Conservation (phyloP, 2,797 vertebrate species). For the Gymnopithys bicolor region DNA sequence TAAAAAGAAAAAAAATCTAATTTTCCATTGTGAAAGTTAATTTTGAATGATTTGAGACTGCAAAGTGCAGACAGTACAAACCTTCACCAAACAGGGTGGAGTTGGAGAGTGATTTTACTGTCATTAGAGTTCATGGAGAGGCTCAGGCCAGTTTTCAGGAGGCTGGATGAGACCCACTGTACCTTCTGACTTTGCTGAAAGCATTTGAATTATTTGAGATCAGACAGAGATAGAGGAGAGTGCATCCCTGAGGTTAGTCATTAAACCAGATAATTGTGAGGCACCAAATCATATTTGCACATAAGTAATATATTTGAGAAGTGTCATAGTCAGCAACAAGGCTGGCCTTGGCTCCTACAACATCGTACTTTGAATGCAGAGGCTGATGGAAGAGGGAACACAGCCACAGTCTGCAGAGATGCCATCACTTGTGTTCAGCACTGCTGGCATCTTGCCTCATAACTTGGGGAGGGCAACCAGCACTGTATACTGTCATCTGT, state of each 20-base stretch:
- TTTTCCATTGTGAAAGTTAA: background rate
- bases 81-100: background rate
- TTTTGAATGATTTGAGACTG: background rate
- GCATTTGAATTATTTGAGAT: background rate
- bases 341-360: background rate
- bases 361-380: background rate
- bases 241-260: rapidly evolving
- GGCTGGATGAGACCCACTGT: background rate
- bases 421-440: background rate
- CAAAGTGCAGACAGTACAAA: background rate
- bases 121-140: background rate
- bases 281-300: background rate
- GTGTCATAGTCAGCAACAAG: background rate
- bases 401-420: background rate
- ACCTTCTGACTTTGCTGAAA: background rate
- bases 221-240: background rate
- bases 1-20: background rate
- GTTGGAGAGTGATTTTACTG: background rate
- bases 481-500: background rate
- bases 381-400: background rate
- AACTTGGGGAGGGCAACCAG: background rate
- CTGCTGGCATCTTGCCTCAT: background rate
- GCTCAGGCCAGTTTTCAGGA: background rate
- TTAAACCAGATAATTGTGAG: background rate
- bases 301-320: background rate